Percentiles rank a stretch among this genome's conserved stretches.
Evolutionary conservation across 2,797 vertebrate species (phyloP).

Genomic region (Leptoclinus maculatus): DNA sequence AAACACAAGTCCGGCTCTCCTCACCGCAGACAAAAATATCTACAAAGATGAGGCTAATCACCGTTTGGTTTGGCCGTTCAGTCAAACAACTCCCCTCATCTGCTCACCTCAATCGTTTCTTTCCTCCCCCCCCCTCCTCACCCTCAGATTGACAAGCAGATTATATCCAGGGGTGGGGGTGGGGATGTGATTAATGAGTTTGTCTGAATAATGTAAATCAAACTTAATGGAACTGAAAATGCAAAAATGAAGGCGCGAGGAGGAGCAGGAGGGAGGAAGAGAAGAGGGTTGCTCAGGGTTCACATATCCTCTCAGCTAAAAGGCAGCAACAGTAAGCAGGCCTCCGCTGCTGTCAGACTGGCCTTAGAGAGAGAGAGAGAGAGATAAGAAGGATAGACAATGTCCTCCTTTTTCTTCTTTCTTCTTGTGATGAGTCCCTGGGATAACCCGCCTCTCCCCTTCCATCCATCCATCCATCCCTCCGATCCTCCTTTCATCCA

Average conservation of each 20-base stretch:
- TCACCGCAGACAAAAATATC: conserved; percentile 69
- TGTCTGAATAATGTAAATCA: conserved; percentile 87
- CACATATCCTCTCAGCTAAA: conserved; percentile 90
- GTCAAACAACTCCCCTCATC: not conserved
- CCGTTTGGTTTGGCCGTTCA: conserved; percentile 46
- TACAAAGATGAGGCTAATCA: conserved; percentile 61
- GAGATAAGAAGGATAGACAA: conserved; percentile 23
- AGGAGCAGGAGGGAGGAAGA: conserved; percentile 9
- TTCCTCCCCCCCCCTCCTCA: conserved; percentile 2
- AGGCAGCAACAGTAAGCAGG: conserved; percentile 74
- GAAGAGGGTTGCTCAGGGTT: conserved; percentile 74
- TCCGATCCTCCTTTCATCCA: conserved; percentile 54
- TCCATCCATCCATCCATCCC: conserved; percentile 15
- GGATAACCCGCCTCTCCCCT: conserved; percentile 48
- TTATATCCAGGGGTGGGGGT: conserved; percentile 67
- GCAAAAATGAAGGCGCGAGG: conserved; percentile 42
- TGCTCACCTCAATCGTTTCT: conserved; percentile 21
- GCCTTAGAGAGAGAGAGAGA: conserved; percentile 51
- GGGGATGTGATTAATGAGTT: conserved; percentile 82
- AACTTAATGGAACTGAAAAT: conserved; percentile 88
- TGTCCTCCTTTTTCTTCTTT: conserved; percentile 50
- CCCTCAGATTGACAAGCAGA: conserved; percentile 72
- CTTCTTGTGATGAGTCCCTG: conserved; percentile 62
- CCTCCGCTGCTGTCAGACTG: conserved; percentile 75
- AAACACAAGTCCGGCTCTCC: conserved; percentile 69